phyloP scores from a whole-genome alignment of 2,888 invertebrate species.

The Palloptera scutellata region DNA sequence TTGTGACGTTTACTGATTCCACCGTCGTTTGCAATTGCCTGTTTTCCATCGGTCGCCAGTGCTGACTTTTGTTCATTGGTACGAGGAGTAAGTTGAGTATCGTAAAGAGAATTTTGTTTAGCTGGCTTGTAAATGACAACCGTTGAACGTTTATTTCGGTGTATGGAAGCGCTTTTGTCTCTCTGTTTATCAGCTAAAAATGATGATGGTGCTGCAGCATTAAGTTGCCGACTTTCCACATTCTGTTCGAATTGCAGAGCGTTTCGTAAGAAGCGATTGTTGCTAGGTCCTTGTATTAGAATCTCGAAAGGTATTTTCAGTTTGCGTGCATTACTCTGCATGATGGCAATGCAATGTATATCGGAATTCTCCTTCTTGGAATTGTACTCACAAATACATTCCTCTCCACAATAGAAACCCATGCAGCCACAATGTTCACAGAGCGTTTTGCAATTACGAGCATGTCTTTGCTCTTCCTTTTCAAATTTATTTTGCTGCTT shows the following conservation, averaged over 20 bases:
- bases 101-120: not conserved
- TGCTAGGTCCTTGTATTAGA: constrained; percentile 61
- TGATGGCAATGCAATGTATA: constrained; percentile 57
- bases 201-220: not conserved
- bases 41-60: not conserved
- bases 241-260: constrained; percentile 59
- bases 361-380: constrained; percentile 43
- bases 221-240: constrained; percentile 17
- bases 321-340: constrained; percentile 55
- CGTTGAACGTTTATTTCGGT: constrained; percentile 55
- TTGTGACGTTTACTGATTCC: constrained; percentile 42
- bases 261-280: constrained; percentile 58
- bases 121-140: constrained; percentile 58
- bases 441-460: constrained; percentile 56
- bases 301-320: constrained; percentile 58
- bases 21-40: not conserved
- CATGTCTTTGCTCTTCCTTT: constrained; percentile 51
- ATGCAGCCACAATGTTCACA: constrained; percentile 61
- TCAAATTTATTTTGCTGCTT: constrained; percentile 31
- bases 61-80: not conserved
- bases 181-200: constrained; percentile 25
- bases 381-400: constrained; percentile 64
- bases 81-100: not conserved
- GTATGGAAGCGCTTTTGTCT: constrained; percentile 28
- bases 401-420: constrained; percentile 64